Evolutionary conservation across 2,113 vertebrate genomes (phyloP).

Genomic region (Ranitomeya imitator): DNA sequence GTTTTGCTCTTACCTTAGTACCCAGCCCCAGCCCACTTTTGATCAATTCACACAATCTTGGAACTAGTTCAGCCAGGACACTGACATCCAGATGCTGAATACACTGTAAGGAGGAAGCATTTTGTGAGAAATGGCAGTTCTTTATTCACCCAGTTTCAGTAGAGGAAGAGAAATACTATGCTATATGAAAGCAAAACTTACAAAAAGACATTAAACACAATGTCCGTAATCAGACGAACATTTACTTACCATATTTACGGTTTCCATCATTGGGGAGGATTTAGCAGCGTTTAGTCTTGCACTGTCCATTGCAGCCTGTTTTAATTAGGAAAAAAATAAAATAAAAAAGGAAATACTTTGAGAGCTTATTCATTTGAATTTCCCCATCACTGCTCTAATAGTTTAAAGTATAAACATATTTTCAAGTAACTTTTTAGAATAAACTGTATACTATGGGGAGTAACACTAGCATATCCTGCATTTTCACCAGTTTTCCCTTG

Average conservation of each 20-base stretch:
- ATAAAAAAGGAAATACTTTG: not conserved
- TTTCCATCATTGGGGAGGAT: slow-evolving; percentile 99
- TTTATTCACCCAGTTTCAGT: not conserved
- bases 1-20: slow-evolving; percentile 83
- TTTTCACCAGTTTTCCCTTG: too few relatives aligned
- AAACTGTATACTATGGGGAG: too few relatives aligned
- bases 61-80: slow-evolving; percentile 88
- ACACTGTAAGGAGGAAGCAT: slow-evolving; percentile 75
- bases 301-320: slow-evolving; percentile 90
- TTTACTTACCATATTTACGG: slow-evolving; percentile 90
- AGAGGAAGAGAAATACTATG: not conserved
- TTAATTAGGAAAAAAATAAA: not conserved
- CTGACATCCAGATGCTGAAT: slow-evolving; percentile 93
- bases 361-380: not conserved
- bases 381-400: too few relatives aligned
- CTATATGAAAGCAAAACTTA: not conserved
- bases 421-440: too few relatives aligned
- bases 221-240: not conserved
- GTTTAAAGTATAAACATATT: too few relatives aligned
- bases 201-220: slow-evolving; percentile 2
- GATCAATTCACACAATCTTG: slow-evolving; percentile 90
- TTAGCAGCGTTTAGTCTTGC: slow-evolving; percentile 95
- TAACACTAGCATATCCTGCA: too few relatives aligned
- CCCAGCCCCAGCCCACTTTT: slow-evolving; percentile 93
- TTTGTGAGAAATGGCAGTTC: not conserved